These are phyloP conservation scores for Chelon labrosus DNA, from an alignment of 2,797 vertebrate species.

Conservation along the genomic window DNA sequence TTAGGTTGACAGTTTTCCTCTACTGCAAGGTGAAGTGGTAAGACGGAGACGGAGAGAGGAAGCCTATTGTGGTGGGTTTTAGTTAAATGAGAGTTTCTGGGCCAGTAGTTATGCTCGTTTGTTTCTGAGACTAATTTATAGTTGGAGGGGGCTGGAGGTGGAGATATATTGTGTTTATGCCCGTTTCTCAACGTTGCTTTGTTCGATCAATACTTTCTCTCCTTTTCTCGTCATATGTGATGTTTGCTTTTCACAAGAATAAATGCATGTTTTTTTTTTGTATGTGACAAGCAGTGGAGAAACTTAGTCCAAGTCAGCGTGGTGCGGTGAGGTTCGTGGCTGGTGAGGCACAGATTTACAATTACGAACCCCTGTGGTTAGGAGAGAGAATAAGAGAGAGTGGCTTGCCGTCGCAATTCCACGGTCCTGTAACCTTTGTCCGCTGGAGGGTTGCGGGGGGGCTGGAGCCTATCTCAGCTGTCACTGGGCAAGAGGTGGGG, in stretches of 20 bases:
- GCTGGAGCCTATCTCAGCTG: no score
- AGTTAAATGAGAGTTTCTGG: conserved; percentile 45
- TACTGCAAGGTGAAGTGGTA: not conserved
- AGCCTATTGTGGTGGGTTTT: conserved; percentile 29
- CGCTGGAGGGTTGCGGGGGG: no score
- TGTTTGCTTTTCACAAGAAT: not conserved
- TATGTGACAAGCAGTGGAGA: not conserved
- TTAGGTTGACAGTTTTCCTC: not conserved
- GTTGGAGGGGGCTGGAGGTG: conserved; percentile 17
- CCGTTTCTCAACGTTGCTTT: conserved; percentile 9
- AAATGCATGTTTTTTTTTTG: not conserved
- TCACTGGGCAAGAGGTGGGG: no score
- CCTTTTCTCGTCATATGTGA: conserved; percentile 13
- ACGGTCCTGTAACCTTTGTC: no score
- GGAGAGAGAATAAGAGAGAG: no score
- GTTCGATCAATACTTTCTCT: conserved; percentile 12
- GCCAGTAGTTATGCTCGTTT: conserved; percentile 44
- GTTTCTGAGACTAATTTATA: conserved; percentile 43
- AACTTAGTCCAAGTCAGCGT: no score
- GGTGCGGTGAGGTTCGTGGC: no score
- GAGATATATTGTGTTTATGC: conserved; percentile 28
- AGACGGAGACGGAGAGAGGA: no score
- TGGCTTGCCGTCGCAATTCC: no score
- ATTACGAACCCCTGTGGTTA: no score
- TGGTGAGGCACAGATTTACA: no score